Evolutionary conservation across 2,113 vertebrate species (phyloP), one percentile per base, ranked within the genome.

Genomic region (Willisornis vidua): DNA sequence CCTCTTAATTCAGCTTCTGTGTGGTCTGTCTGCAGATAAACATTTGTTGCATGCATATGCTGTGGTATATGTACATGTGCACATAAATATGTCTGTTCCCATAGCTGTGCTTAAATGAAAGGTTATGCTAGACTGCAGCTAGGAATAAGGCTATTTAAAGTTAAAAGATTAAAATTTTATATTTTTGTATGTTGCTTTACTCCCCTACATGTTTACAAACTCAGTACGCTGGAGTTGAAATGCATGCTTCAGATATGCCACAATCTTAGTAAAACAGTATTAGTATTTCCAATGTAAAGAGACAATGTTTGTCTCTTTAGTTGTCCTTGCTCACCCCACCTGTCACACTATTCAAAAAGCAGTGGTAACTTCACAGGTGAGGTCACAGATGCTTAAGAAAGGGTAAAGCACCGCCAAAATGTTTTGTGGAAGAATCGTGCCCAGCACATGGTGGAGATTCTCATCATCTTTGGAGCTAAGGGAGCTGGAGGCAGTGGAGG

Each of bases 11-110:
- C 75, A 58, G 41, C 51, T 94, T 87, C 78, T 80, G n/a, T 85
- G 67, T 54, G 51, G 43, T 93, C 67, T 93, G 51, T 62, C 83
- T 92, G 79, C 67, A 80, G 67, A 80, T 92, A 73, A 95, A 93
- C 72, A 76, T 95, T 83, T 9, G 11, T 46, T 85, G 25, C 46
- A 5, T 85, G 29, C 49, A 51, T 88, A 54, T 83, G 88, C 67
- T 93, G n/a, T 51, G 43, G 51, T 78, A 7, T 75, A 13, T 4
- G 4, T 87, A 81, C 33, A 12, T 13, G 16, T 46, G 35, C 28
- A 22, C 51, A 66, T 83, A 91, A 89, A 92, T 84, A 8, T 33
- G 52, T 57, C 58, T 79, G 67, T 88, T 92, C 52, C 67, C 0
- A 0, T 88, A 87, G 43, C 54, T 73, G 15, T 39, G 49, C 62